These are phyloP conservation scores for Coelinius sp. DNA, from an alignment of 2,888 invertebrate genomes.

Conservation along the genomic window DNA sequence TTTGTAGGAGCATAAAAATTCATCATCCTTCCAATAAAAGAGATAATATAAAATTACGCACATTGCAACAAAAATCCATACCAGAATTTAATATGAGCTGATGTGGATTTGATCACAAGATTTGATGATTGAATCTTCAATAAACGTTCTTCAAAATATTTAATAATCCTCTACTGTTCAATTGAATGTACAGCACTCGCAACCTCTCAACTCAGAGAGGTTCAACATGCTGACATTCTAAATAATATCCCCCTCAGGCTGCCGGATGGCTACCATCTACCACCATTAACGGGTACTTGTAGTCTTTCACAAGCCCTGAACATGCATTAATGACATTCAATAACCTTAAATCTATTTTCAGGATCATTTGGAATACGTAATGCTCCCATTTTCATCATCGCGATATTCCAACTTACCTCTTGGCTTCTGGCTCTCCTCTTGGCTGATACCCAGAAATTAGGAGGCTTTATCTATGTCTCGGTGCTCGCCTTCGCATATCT, in stretches of 20 bases:
- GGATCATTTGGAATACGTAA: slow-evolving; percentile 1
- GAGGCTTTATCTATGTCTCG: neutral
- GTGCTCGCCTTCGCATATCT: slow-evolving; percentile 9
- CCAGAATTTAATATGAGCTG: no score
- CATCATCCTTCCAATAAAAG: no score
- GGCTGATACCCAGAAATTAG: slow-evolving; percentile 36
- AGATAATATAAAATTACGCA: no score
- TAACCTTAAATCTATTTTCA: neutral
- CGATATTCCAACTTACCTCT: neutral
- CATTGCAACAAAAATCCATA: no score
- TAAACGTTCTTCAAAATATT: no score
- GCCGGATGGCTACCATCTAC: neutral
- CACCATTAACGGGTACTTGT: neutral
- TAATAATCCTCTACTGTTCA: no score
- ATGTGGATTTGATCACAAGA: no score
- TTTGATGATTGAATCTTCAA: neutral
- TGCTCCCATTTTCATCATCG: slow-evolving; percentile 2
- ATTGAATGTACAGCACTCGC: neutral
- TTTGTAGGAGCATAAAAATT: no score
- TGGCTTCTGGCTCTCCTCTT: slow-evolving; percentile 21
- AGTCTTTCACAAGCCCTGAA: neutral
- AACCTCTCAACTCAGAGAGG: neutral
- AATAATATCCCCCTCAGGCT: slow-evolving; percentile 5
- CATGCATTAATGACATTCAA: slow-evolving; percentile 1
- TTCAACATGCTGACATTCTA: slow-evolving; percentile 1